A percentile compares a stretch with the other conserved stretches of the same genome.
Conservation (phyloP, 2,113 vertebrate species). For the Oenanthe melanoleuca region DNA sequence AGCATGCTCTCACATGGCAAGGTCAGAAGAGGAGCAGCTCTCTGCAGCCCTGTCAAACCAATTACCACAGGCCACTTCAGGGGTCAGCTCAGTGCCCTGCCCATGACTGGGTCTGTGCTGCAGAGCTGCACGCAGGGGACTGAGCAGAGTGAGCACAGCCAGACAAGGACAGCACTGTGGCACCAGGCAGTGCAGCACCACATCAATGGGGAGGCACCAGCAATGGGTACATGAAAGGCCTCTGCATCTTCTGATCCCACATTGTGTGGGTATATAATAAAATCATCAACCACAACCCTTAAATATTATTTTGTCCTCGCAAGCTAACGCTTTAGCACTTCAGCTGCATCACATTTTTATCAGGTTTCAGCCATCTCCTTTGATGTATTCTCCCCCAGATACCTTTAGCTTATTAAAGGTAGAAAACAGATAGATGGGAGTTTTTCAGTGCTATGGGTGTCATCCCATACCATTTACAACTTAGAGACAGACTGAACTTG, state of each 20-base stretch:
- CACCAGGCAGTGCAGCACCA: background rate
- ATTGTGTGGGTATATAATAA: background rate
- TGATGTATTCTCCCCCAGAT: background rate
- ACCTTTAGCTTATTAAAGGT: background rate
- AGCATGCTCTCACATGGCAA: background rate
- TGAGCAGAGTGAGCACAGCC: background rate
- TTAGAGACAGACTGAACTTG: background rate
- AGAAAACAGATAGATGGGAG: background rate
- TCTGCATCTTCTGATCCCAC: background rate
- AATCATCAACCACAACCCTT: background rate
- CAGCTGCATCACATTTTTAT: background rate
- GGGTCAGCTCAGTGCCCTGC: background rate
- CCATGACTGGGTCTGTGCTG: background rate
- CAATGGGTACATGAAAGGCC: background rate
- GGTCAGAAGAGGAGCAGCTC: background rate
- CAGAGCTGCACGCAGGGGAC: accelerated
- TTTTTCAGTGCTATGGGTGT: background rate
- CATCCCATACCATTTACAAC: background rate
- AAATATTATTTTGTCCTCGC: background rate
- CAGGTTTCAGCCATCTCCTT: background rate
- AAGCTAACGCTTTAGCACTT: background rate
- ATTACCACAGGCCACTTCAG: background rate
- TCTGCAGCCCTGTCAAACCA: background rate
- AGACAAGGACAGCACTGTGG: background rate
- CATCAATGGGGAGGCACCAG: background rate